Conservation (phyloP, 2,888 invertebrate species). For the Balanococcus diminutus region DNA sequence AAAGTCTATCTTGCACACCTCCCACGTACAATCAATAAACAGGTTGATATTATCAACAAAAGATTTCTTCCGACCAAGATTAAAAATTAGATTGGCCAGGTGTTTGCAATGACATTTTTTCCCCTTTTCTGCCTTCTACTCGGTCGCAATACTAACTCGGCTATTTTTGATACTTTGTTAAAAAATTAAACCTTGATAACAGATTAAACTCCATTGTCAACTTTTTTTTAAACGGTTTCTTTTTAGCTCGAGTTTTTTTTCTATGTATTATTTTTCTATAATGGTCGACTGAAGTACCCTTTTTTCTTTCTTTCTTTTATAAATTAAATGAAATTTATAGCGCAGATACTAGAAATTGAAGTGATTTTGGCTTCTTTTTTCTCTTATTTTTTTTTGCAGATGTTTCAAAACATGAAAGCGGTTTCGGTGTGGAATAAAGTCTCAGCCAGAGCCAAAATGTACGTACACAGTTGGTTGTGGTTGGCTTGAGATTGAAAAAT, state of each 20-base stretch:
- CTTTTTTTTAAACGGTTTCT: constrained; percentile 42
- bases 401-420: neutral
- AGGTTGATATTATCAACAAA: constrained; percentile 46
- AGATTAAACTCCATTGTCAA: constrained; percentile 50
- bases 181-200: constrained; percentile 44
- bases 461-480: neutral
- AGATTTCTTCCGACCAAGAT: constrained; percentile 5
- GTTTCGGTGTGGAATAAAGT: neutral
- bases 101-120: constrained; percentile 50
- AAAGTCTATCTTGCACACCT: constrained; percentile 20
- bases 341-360: constrained; percentile 18
- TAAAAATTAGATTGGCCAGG: constrained; percentile 52
- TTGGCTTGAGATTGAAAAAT: neutral
- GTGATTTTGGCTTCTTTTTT: neutral
- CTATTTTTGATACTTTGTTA: constrained; percentile 4
- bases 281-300: constrained; percentile 44
- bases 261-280: neutral
- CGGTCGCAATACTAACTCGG: neutral
- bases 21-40: constrained; percentile 48
- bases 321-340: constrained; percentile 20
- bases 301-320: constrained; percentile 29
- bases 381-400: constrained; percentile 9
- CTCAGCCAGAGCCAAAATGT: neutral
- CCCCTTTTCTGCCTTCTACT: neutral
- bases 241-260: neutral